A percentile compares a stretch with the other conserved stretches of the same genome.
Evolutionary conservation across 2,797 vertebrate species (phyloP).

Genomic region (Megaceryle alcyon): DNA sequence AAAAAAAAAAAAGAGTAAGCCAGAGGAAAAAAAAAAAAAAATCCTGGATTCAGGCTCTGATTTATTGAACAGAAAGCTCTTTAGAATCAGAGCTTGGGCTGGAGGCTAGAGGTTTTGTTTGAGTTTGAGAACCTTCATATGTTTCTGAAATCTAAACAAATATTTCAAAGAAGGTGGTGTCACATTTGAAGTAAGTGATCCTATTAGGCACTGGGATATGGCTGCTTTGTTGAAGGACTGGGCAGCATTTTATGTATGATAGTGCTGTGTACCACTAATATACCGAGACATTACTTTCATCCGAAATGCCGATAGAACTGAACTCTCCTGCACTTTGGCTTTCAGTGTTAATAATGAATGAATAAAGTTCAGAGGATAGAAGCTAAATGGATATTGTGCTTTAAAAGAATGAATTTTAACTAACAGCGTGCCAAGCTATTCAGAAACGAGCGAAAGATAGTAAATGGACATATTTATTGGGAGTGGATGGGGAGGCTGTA

Average conservation of each 20-base stretch:
- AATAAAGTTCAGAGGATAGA: slow-evolving; percentile 75
- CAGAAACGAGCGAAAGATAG: background rate
- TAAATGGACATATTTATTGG: background rate
- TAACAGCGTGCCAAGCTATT: slow-evolving; percentile 46
- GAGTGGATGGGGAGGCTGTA: background rate
- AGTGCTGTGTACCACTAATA: slow-evolving; percentile 73
- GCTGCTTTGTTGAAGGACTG: slow-evolving; percentile 73
- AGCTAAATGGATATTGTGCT: slow-evolving; percentile 74
- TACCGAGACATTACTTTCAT: slow-evolving; percentile 77
- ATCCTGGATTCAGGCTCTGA: slow-evolving; percentile 57
- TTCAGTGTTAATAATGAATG: slow-evolving; percentile 80
- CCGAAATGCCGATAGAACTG: slow-evolving; percentile 66
- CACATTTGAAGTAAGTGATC: slow-evolving; percentile 81
- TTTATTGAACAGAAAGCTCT: slow-evolving; percentile 78
- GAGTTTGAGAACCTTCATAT: slow-evolving; percentile 74
- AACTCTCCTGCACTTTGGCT: slow-evolving; percentile 77
- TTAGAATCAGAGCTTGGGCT: slow-evolving; percentile 71
- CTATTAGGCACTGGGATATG: slow-evolving; percentile 73
- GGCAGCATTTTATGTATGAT: slow-evolving; percentile 70
- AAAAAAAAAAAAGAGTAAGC: slow-evolving; percentile 53
- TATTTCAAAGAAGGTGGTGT: slow-evolving; percentile 80
- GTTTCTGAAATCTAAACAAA: slow-evolving; percentile 79
- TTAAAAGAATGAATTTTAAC: slow-evolving; percentile 74
- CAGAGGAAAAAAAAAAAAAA: background rate
- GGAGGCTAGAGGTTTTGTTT: slow-evolving; percentile 74